A percentile compares a stretch with the other conserved stretches of the same genome.
Evolutionary conservation across 2,888 invertebrate genomes (phyloP).

Genomic region (Microctonus hyperodae): DNA sequence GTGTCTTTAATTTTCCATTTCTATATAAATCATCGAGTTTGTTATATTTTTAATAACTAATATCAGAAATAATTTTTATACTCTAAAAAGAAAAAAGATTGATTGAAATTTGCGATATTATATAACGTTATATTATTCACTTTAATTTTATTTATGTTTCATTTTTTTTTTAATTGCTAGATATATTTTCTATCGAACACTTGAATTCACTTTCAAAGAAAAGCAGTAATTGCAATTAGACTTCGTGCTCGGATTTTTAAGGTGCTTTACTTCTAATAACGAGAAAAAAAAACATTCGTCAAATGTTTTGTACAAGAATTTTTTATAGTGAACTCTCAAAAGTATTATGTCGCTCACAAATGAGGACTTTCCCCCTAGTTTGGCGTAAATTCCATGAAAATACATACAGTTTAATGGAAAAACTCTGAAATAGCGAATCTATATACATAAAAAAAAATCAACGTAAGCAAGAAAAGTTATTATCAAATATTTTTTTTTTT

Average conservation of each 20-base stretch:
- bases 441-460: constrained; percentile 4
- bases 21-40: not conserved
- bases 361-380: not conserved
- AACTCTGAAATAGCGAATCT: constrained; percentile 8
- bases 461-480: constrained; percentile 5
- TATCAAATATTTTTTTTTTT: constrained; percentile 18
- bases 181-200: not conserved
- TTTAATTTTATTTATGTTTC: not conserved
- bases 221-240: not conserved
- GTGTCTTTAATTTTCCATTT: constrained; percentile 36
- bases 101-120: not conserved
- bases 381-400: not conserved
- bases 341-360: not conserved
- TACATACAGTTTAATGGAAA: constrained; percentile 5
- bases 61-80: not conserved
- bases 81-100: no score
- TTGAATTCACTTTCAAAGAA: not conserved
- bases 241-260: not conserved
- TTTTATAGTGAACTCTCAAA: not conserved
- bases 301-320: not conserved
- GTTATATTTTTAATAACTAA: not conserved
- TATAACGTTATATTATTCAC: not conserved
- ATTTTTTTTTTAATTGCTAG: not conserved
- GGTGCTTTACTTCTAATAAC: not conserved
- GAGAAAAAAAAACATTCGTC: not conserved